Evolutionary conservation across 2,113 vertebrate genomes (phyloP).

Genomic region (Hydrolagus affinis): DNA sequence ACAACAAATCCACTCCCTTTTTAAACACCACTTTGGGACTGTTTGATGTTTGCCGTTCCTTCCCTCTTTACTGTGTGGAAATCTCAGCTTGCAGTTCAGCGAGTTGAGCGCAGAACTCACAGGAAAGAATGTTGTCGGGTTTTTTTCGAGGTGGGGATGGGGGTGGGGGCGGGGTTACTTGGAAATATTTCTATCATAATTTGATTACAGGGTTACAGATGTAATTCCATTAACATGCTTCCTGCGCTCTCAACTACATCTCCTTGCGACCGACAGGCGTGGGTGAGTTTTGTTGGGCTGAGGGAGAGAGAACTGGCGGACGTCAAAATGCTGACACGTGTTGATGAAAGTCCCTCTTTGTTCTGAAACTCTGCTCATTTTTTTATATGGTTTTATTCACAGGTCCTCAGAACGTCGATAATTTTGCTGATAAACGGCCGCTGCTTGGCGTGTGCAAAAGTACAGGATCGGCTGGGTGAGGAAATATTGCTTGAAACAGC

Average conservation of each 20-base stretch:
- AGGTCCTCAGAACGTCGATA: slow-evolving; percentile 81
- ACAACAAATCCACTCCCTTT: neutral
- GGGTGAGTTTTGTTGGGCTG: slow-evolving; percentile 42
- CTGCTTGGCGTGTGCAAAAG: slow-evolving; percentile 94
- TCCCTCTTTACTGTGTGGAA: slow-evolving; percentile 28
- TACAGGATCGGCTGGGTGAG: slow-evolving; percentile 88
- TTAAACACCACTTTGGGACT: no score
- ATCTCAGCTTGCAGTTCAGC: slow-evolving; percentile 34
- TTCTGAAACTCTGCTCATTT: slow-evolving; percentile 41
- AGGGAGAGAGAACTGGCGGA: slow-evolving; percentile 32
- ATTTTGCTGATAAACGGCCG: slow-evolving; percentile 85
- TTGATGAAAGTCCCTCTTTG: slow-evolving; percentile 50
- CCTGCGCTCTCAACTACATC: slow-evolving; percentile 45
- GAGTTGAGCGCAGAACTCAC: slow-evolving; percentile 38
- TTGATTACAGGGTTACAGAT: slow-evolving; percentile 52
- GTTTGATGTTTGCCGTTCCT: slow-evolving; percentile 44
- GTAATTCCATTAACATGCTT: slow-evolving; percentile 56
- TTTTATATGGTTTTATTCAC: slow-evolving; percentile 41
- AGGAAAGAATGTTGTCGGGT: slow-evolving; percentile 39
- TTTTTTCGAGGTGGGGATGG: no score
- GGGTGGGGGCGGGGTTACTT: no score
- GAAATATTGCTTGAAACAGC: slow-evolving; percentile 17
- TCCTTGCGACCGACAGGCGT: slow-evolving; percentile 36
- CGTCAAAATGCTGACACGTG: slow-evolving; percentile 21
- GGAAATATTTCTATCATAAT: slow-evolving; percentile 45